Evolutionary conservation across 2,888 invertebrate species (phyloP), one percentile per base, ranked within the genome.

Genomic region (Apotomis betuletana): DNA sequence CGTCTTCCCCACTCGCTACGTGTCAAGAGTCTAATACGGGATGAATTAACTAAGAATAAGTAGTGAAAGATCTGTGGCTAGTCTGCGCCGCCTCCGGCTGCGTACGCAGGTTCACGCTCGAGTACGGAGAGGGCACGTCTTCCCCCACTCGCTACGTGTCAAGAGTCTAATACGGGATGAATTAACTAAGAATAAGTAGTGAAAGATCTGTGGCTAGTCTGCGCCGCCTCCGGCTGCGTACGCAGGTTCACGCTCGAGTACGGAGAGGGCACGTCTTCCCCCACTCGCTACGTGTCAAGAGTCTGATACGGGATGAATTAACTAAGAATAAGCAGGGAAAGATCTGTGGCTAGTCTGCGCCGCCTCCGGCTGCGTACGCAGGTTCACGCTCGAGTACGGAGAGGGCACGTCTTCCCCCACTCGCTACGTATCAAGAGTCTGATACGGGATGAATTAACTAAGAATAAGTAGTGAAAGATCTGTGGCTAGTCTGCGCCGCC

Each of bases 351-450:
- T 63, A 13, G 46, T 61, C 12, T 71, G 49, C 13, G 61, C 13
- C 8, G 5, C 4, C 41, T 41, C 41, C 5, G 0, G 5, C 41
- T 38, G 54, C 60, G 65, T 70, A 55, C 51, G 61, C 55, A 67
- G 65, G 55, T 61, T 68, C 44, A 61, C 65, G 65, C 57, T 54
- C 65, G 70, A 65, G 70, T 55, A 15, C 51, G 65, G 38, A 38
- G 65, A 44, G 49, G 65, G 55, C 71, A 71, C 71, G 71, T 71
- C 60, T 60, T 60, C 60, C 65, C 65, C 38, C 71, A 13, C 57
- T n/a, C 71, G 72, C 67, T 72, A 72, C 72, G 72, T 72, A 67
- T 67, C 72, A 54, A 72, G 72, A n/a, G 58, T 54, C 62, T 72
- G 67, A 72, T 72, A 68, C 67, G 62, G 62, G 62, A 5, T 49